Percentiles rank a stretch among this genome's conserved stretches.
These are phyloP conservation scores for Mermis nigrescens DNA, from an alignment of 2,888 invertebrate genomes.

Conservation along the genomic window DNA sequence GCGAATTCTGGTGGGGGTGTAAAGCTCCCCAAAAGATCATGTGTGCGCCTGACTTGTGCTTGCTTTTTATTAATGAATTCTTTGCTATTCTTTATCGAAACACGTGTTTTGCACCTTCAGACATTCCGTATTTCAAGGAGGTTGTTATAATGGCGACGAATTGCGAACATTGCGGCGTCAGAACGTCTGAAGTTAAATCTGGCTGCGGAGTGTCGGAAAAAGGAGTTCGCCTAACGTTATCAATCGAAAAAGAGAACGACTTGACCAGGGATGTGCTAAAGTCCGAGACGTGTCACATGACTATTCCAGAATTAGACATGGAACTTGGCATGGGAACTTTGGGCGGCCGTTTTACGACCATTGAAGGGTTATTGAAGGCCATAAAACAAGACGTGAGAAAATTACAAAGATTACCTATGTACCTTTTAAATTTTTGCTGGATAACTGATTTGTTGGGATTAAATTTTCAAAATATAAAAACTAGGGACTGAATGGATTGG, in stretches of 20 bases:
- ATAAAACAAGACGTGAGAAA: slow-evolving; percentile 44
- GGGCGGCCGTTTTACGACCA: slow-evolving; percentile 78
- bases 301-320: slow-evolving; percentile 68
- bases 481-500: no score
- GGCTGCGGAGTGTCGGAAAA: slow-evolving; percentile 65
- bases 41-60: no score
- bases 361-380: slow-evolving; percentile 66
- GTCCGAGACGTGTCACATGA: slow-evolving; percentile 59
- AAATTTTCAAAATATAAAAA: no score
- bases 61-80: no score
- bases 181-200: slow-evolving; percentile 88
- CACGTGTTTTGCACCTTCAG: slow-evolving; percentile 35
- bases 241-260: slow-evolving; percentile 51
- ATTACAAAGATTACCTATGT: no score
- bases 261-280: slow-evolving; percentile 81
- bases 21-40: no score
- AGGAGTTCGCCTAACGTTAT: slow-evolving; percentile 57
- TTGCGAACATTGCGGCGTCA: slow-evolving; percentile 71
- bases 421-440: no score
- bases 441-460: no score
- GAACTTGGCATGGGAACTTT: slow-evolving; percentile 64
- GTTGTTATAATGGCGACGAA: slow-evolving; percentile 89
- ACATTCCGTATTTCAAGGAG: slow-evolving; percentile 89
- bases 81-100: no score
- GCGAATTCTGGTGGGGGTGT: no score